These are phyloP conservation scores for Caenorhabditis uteleia DNA, from an alignment of 2,888 invertebrate species.

Conservation along the genomic window DNA sequence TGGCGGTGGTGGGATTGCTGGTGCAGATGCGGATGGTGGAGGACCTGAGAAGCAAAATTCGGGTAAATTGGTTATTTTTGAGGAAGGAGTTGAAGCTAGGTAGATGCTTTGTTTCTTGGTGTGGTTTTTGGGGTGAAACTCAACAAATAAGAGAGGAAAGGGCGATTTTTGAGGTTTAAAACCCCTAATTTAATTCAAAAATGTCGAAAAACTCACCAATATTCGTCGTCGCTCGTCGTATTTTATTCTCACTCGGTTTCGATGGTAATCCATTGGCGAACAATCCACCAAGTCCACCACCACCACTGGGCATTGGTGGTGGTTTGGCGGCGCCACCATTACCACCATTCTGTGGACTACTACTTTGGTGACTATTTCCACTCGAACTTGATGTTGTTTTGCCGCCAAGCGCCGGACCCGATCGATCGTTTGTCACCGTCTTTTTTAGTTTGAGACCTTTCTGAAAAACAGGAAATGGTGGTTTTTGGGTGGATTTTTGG, in stretches of 20 bases:
- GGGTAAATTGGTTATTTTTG: too few relatives aligned
- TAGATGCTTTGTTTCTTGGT: too few relatives aligned
- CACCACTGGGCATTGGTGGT: conserved; percentile 10
- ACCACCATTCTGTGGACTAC: neutral
- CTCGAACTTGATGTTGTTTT: conserved; percentile 9
- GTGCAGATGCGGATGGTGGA: conserved; percentile 32
- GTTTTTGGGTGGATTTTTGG: too few relatives aligned
- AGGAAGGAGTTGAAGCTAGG: neutral
- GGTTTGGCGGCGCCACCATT: conserved; percentile 1
- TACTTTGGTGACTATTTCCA: neutral
- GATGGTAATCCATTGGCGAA: conserved; percentile 64
- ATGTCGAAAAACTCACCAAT: conserved; percentile 15
- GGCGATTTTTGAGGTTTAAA: too few relatives aligned
- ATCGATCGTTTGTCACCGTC: conserved; percentile 61
- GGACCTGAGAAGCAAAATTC: conserved; percentile 21
- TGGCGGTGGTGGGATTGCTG: conserved; percentile 14
- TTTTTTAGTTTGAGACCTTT: conserved; percentile 59
- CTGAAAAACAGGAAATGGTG: too few relatives aligned
- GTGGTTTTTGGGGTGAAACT: too few relatives aligned
- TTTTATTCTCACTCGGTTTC: conserved; percentile 65
- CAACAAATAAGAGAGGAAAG: too few relatives aligned
- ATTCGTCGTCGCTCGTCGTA: conserved; percentile 34
- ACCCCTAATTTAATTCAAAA: too few relatives aligned
- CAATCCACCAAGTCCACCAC: conserved; percentile 56
- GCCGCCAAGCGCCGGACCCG: conserved; percentile 52